Base-by-base conservation (phyloP, 92 coral and sea anemone species). In the Nematostella vectensis region DNA sequence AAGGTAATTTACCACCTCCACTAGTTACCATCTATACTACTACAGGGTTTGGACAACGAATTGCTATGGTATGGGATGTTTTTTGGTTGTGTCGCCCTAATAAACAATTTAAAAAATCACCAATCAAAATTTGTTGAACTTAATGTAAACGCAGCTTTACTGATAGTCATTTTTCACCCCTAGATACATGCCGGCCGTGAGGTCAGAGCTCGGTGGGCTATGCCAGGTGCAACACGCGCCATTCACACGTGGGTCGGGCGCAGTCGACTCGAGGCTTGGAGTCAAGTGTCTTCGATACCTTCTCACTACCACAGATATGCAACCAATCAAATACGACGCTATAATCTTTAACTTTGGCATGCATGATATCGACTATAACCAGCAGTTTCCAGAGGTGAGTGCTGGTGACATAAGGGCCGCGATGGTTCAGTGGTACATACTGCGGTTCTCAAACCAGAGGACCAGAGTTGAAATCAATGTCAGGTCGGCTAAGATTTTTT, bases 181-280 rank as follows among this genome's bases (percentile, higher is more conserved):
- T 54, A 88, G 96, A 2, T 88, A 88, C 54, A 64, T 82, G 16
- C 24, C 61, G 8, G 37, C 77, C 4, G 88, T 83, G 4, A 67
- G 72, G 23, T 25, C 61, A 13, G 33, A 62, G 12, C 72, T 88
- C 9, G 39, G 70, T n/a, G 78, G 71, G 27, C 55, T 70, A 44
- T 88, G 96, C 45, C 96, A 82, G 42, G 96, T 88, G 8, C 96
- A 88, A 53, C 96, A 84, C 24, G 72, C 96, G 18, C 96, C 96
- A 1, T 84, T 83, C 36, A 86, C 87, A 47, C 75, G 76, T 10
- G 87, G 80, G 13, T 88, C 87, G 11, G 96, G 94, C 29, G 88
- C 96, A 22, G 70, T 80, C 30, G 96, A 88, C 61, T 83, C 94
- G 11, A 68, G 78, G 45, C 81, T 82, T 27, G 96, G 96, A 0